Percentiles rank a stretch among this genome's conserved stretches.
These are phyloP conservation scores for Bicyclus anynana DNA, from an alignment of 1,140 invertebrate genomes.

Conservation along the genomic window DNA sequence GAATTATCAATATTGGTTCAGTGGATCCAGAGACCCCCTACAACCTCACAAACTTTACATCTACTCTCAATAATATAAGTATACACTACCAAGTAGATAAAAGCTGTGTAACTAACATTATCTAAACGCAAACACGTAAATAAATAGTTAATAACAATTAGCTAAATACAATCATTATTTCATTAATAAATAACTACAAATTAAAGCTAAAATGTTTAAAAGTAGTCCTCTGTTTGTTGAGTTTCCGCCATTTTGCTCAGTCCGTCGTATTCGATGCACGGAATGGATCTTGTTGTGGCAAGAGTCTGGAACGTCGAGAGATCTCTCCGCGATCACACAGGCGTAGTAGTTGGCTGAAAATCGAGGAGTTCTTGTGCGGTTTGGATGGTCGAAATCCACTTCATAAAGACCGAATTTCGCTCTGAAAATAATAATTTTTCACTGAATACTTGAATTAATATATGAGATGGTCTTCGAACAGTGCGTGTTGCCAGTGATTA, in stretches of 20 bases:
- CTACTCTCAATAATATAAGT: too few species aligned
- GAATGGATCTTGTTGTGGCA: background rate
- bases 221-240: background rate
- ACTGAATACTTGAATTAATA: too few species aligned
- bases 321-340: conserved; percentile 4
- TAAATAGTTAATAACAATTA: too few species aligned
- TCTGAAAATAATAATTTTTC: conserved; percentile 13
- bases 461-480: background rate
- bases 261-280: background rate
- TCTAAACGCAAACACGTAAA: too few species aligned
- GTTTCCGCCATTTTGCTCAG: background rate
- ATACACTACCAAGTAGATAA: too few species aligned
- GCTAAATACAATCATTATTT: too few species aligned
- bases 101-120: too few species aligned
- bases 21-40: too few species aligned
- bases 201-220: background rate
- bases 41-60: too few species aligned
- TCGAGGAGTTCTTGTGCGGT: conserved; percentile 80
- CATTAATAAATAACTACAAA: too few species aligned
- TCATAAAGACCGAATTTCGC: conserved; percentile 79
- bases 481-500: background rate
- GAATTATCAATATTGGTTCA: too few species aligned
- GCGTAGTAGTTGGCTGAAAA: conserved; percentile 73
- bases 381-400: conserved; percentile 82
- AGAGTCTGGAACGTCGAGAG: background rate